Base-by-base conservation (phyloP, 64 coral and sea anemone genomes). In the Trachythela sp. region DNA sequence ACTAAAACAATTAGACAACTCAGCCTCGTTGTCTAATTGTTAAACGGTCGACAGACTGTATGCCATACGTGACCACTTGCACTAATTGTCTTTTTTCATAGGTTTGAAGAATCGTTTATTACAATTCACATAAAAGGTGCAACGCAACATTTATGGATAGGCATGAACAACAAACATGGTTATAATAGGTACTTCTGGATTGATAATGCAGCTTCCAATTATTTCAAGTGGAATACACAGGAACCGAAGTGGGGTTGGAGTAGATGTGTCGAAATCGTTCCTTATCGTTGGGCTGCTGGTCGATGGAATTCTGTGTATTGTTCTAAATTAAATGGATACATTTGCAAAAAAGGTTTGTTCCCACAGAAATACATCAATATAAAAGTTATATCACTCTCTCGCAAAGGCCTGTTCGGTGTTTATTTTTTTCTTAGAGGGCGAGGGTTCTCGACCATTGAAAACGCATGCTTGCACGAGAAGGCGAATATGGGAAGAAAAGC, bases 101-200 rank as follows among this genome's bases (percentile, higher is more conserved):
- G 75, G 37, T 80, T 80, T 13, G 34, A 35, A 39, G 8, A 34
- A 6, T 20, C 75, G 8, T 80, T 80, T 37, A 80, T 80, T 35
- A 80, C 32, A 37, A 15, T 80, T 37, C 31, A 80, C 37, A 80
- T 80, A 80, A 35, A 80, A 80, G 75, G 75, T 17, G 75, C 75
- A 0, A 39, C 20, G 1, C 30, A 39, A 35, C 2, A 15, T 15
- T 80, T 80, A 36, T 80, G 75, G 75, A 80, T 35, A 13, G 75
- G 75, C 0, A 34, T 80, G 30, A 80, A 38, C 37, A 80, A 39
- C 31, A 39, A 0, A 4, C 75, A 80, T 80, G 75, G 2, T 15
- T 34, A 4, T n/a, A n/a, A n/a, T 30, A 22, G 32, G 15, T 80
- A 80, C 20, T 10, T 39, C 3, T 80, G 75, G 75, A 35, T 20